These are phyloP conservation scores for Lepidurus packardi DNA, from an alignment of 1,140 invertebrate species.

Conservation along the genomic window DNA sequence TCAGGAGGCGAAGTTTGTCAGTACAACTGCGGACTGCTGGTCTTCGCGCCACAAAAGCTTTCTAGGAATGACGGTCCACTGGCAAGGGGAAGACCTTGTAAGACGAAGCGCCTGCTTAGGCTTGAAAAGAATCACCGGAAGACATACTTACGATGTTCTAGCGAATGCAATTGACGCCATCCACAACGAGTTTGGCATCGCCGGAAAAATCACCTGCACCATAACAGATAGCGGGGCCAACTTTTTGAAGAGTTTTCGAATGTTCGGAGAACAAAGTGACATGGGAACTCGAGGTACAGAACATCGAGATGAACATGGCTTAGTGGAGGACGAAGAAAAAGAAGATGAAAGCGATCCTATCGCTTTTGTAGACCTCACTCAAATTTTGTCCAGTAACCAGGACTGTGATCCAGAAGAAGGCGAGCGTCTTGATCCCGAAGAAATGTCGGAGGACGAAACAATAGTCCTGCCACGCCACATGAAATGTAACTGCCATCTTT, in stretches of 20 bases:
- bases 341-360: not conserved
- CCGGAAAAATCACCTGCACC: not conserved
- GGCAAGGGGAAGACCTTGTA: slow-evolving; percentile 12
- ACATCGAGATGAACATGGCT: not conserved
- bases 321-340: not conserved
- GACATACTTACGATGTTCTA: slow-evolving; percentile 24
- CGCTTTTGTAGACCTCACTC: not conserved
- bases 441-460: not conserved
- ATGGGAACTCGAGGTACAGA: not conserved
- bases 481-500: not conserved
- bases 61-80: no score
- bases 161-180: slow-evolving; percentile 8
- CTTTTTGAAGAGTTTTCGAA: slow-evolving; percentile 16
- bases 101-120: slow-evolving; percentile 22
- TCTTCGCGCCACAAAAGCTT: not conserved
- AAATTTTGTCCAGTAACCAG: not conserved
- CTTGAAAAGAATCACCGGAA: not conserved
- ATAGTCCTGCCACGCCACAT: slow-evolving; percentile 6
- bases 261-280: not conserved
- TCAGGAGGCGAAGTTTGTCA: slow-evolving; percentile 6
- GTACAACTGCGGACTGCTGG: slow-evolving; percentile 31
- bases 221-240: slow-evolving; percentile 10
- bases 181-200: not conserved
- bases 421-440: not conserved
- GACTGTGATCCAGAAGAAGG: not conserved